phyloP scores from a whole-genome alignment of 2,113 vertebrate genomes.

The Nibea coibor region DNA sequence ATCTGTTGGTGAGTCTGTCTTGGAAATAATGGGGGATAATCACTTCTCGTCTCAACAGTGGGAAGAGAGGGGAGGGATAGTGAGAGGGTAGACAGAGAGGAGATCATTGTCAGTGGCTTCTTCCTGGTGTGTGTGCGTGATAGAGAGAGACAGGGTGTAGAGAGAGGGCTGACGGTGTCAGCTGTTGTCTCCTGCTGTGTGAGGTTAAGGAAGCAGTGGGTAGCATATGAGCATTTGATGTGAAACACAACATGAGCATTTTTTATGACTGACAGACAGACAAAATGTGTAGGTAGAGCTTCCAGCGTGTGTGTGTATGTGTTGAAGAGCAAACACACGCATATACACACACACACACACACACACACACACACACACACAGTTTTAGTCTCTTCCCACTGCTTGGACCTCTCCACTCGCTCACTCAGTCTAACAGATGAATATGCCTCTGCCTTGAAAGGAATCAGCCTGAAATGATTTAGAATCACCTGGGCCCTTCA shows the following conservation, averaged over 20 bases:
- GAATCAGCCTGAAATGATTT: conserved; percentile 69
- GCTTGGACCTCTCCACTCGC: conserved; percentile 11
- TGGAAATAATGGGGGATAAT: conserved; percentile 65
- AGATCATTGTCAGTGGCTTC: conserved; percentile 53
- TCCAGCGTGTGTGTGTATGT: neutral
- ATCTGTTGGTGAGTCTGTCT: conserved; percentile 73
- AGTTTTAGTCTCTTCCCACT: conserved; percentile 26
- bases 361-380: neutral
- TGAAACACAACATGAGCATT: conserved; percentile 45
- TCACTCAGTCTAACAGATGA: conserved; percentile 66
- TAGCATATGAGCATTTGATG: conserved; percentile 52
- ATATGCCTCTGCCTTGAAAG: conserved; percentile 59
- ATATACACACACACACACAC: neutral
- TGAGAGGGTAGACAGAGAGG: conserved; percentile 35
- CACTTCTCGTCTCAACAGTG: conserved; percentile 48
- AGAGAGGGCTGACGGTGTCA: conserved; percentile 44
- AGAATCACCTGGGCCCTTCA: conserved; percentile 62
- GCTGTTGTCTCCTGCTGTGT: conserved; percentile 59
- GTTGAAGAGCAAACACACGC: neutral
- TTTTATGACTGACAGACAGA: conserved; percentile 47
- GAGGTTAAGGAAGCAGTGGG: conserved; percentile 56
- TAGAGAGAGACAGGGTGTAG: conserved; percentile 34
- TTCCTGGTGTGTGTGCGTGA: conserved; percentile 36
- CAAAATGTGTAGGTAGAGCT: conserved; percentile 5
- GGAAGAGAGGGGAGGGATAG: conserved; percentile 41